These are phyloP conservation scores for Corythornis madagascariensis DNA, from an alignment of 2,113 vertebrate genomes.

Conservation along the genomic window DNA sequence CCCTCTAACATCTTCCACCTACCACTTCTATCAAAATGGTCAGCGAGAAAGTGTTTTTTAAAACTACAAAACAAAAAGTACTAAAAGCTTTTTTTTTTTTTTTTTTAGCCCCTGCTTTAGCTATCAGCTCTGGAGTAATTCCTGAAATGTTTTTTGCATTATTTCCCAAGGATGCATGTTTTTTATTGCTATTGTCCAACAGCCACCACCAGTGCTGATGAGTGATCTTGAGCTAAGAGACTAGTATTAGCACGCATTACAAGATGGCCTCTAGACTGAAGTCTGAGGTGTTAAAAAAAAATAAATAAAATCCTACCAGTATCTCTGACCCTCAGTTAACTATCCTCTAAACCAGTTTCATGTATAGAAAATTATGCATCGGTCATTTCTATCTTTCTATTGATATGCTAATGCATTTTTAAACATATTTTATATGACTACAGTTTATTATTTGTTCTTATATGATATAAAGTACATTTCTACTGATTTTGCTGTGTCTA, in stretches of 20 bases:
- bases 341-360: slow-evolving; percentile 10
- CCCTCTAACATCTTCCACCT: background rate
- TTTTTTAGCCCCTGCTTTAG: background rate
- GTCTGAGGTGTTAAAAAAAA: background rate
- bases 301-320: background rate
- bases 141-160: background rate
- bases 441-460: background rate
- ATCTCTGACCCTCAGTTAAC: background rate
- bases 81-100: background rate
- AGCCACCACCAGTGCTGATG: background rate
- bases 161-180: background rate
- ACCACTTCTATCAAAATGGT: background rate
- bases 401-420: slow-evolving; percentile 20
- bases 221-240: background rate
- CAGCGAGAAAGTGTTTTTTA: background rate
- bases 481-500: background rate
- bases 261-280: background rate
- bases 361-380: slow-evolving; percentile 23
- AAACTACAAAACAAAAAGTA: background rate
- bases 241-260: background rate
- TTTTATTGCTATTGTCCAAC: background rate
- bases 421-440: background rate
- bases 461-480: background rate
- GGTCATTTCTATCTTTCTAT: slow-evolving; percentile 18
- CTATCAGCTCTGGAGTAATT: background rate